phyloP scores from a whole-genome alignment of 1,140 invertebrate species.

The Mycetomoellerius zeteki region DNA sequence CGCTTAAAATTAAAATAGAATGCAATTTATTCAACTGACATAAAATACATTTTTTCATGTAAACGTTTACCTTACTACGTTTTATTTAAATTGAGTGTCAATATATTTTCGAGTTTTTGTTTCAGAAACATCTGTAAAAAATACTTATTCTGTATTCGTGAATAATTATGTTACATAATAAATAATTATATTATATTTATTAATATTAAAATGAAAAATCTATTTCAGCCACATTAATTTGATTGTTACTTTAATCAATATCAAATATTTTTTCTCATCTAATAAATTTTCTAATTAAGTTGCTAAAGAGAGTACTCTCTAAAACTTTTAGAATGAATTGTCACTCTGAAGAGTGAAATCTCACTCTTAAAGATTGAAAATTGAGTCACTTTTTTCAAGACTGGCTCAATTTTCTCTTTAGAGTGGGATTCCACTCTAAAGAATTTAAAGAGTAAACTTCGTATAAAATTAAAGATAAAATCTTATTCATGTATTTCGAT shows the following conservation, averaged over 20 bases:
- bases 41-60: background rate
- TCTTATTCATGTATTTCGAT: background rate
- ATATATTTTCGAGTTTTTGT: background rate
- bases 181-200: background rate
- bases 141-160: background rate
- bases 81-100: background rate
- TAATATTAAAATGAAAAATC: background rate
- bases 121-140: constrained; percentile 3
- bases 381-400: too few species aligned
- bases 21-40: background rate
- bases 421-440: too few species aligned
- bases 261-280: background rate
- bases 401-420: too few species aligned
- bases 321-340: too few species aligned
- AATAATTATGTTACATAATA: too few species aligned
- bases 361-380: too few species aligned
- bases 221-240: constrained; percentile 1
- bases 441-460: background rate
- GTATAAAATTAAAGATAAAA: background rate
- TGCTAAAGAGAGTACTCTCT: background rate
- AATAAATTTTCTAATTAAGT: background rate
- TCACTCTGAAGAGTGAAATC: too few species aligned
- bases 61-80: background rate
- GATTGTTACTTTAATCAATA: background rate
- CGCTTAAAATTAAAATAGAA: background rate